Conservation (phyloP, 1,140 invertebrate genomes). For the Ceratina japonica region DNA sequence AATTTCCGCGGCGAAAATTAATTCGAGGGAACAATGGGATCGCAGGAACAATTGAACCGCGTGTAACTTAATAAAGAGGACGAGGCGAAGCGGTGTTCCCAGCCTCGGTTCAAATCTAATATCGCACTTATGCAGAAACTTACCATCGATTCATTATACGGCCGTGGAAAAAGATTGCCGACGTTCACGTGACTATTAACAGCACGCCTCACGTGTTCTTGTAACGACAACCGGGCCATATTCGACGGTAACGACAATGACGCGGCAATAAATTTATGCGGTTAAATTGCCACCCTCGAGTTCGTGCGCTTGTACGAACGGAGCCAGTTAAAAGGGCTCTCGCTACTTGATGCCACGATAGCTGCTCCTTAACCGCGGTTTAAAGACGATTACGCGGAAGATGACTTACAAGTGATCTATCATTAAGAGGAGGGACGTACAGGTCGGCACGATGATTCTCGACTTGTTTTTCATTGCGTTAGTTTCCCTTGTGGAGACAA, state of each 20-base stretch:
- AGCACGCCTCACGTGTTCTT: constrained; percentile 5
- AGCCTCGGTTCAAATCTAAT: constrained; percentile 6
- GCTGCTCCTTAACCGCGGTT: neutral
- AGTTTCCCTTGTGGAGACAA: too few relatives aligned
- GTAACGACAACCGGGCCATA: neutral
- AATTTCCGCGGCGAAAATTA: constrained; percentile 9
- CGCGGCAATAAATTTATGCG: constrained; percentile 34
- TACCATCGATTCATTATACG: constrained; percentile 14
- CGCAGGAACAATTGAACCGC: neutral
- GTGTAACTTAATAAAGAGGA: neutral
- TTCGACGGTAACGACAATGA: constrained; percentile 30
- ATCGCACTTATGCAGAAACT: neutral
- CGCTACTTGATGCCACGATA: neutral
- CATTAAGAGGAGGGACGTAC: neutral
- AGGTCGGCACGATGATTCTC: too few relatives aligned
- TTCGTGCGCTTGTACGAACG: neutral
- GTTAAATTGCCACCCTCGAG: constrained; percentile 34
- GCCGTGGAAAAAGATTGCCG: constrained; percentile 10
- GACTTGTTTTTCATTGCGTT: too few relatives aligned
- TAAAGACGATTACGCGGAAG: constrained; percentile 15
- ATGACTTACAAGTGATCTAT: neutral
- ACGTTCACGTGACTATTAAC: constrained; percentile 20
- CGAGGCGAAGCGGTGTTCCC: neutral
- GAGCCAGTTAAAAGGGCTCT: neutral
- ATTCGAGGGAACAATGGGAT: neutral